Evolutionary conservation across 2,113 vertebrate genomes (phyloP).

Genomic region (Bufo gargarizans): DNA sequence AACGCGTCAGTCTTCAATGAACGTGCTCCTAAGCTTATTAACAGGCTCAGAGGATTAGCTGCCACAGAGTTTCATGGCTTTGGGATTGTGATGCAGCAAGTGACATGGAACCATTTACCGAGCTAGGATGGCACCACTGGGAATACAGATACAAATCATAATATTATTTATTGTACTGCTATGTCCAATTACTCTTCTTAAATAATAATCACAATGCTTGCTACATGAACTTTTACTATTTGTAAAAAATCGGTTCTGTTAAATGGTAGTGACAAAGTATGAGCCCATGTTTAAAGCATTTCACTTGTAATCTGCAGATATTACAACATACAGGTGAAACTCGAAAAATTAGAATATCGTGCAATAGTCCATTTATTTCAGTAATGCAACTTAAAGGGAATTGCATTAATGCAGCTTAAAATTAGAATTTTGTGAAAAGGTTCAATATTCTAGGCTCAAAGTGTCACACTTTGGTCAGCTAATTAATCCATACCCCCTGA

Average conservation of each 20-base stretch:
- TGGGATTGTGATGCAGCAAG: slow-evolving; percentile 83
- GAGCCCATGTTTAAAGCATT: not conserved
- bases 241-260: slow-evolving; percentile 14
- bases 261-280: not conserved
- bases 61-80: slow-evolving; percentile 79
- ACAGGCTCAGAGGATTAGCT: slow-evolving; percentile 87
- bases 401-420: no score
- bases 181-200: slow-evolving; percentile 62
- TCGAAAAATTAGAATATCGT: not conserved
- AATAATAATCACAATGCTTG: slow-evolving; percentile 62
- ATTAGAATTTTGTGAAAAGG: no score
- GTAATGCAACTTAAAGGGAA: no score
- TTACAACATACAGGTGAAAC: not conserved
- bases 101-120: slow-evolving; percentile 81
- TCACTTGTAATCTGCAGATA: not conserved
- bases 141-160: slow-evolving; percentile 79
- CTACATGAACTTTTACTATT: not conserved
- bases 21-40: slow-evolving; percentile 88
- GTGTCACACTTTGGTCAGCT: no score
- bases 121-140: slow-evolving; percentile 73
- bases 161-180: slow-evolving; percentile 69
- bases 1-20: slow-evolving; percentile 84
- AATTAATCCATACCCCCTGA: no score
- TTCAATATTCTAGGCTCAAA: no score
- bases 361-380: no score